Evolutionary conservation across 2,797 vertebrate genomes (phyloP).

Genomic region (Clarias laeviceps): DNA sequence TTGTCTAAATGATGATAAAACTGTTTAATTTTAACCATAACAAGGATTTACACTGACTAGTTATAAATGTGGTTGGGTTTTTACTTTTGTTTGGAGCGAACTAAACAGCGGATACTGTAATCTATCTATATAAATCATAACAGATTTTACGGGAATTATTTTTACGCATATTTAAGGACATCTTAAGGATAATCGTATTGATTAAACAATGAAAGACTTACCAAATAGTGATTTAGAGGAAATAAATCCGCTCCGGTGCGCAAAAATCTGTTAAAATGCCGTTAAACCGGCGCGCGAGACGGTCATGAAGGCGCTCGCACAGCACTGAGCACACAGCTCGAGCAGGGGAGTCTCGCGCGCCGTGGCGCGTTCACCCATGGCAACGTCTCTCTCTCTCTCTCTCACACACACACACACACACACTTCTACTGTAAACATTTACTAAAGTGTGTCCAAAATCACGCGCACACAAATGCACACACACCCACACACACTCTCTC

Average conservation of each 20-base stretch:
- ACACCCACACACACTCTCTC: not conserved
- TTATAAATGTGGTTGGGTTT: not conserved
- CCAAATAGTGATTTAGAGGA: not conserved
- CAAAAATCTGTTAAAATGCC: not conserved
- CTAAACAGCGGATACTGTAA: not conserved
- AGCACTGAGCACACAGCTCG: not conserved
- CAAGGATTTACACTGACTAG: not conserved
- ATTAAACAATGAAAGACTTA: not conserved
- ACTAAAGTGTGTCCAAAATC: not conserved
- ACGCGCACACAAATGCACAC: not conserved
- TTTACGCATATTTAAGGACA: not conserved
- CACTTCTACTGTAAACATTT: not conserved
- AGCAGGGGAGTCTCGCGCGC: not conserved
- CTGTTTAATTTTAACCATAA: not conserved
- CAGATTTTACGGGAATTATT: not conserved
- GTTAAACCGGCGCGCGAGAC: not conserved
- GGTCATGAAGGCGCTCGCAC: not conserved
- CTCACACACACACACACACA: not conserved
- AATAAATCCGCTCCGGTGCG: not conserved
- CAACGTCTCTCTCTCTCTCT: not conserved
- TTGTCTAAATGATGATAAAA: not conserved
- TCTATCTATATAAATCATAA: not conserved
- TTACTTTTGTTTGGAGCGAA: not conserved
- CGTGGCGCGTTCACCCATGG: not conserved
- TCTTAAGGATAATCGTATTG: not conserved